Conservation (phyloP, 2,113 vertebrate genomes). For the Rhodinocichla rosea region DNA sequence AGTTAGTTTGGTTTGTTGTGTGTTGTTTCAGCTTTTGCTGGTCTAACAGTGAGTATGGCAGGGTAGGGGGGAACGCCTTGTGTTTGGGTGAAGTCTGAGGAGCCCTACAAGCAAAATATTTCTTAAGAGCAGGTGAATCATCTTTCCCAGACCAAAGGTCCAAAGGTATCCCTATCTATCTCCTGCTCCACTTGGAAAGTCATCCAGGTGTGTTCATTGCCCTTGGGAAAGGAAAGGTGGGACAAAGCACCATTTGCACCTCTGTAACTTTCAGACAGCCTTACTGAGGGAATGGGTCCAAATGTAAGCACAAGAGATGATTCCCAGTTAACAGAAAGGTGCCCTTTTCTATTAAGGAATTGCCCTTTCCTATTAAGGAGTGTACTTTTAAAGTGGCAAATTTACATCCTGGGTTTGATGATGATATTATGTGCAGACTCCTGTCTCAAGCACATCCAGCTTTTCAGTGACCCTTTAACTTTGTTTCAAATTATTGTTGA, state of each 20-base stretch:
- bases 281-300: not conserved
- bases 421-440: accelerated
- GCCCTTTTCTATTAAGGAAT: not conserved
- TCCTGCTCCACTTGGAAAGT: not conserved
- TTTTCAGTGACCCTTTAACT: not conserved
- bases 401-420: not conserved
- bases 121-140: not conserved
- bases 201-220: not conserved
- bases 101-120: not conserved
- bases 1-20: not conserved
- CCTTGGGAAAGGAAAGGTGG: not conserved
- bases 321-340: not conserved
- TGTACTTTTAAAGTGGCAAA: not conserved
- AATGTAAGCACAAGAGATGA: not conserved
- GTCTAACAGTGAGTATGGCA: not conserved
- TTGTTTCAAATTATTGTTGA: not conserved
- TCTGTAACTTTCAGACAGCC: not conserved
- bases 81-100: not conserved
- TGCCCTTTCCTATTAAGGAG: not conserved
- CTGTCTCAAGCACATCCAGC: not conserved
- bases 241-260: not conserved
- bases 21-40: not conserved
- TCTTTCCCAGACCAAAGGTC: not conserved
- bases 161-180: not conserved
- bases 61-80: too few species aligned